These are phyloP conservation scores for Onthophagus sagittarius DNA, from an alignment of 2,888 invertebrate species.

Conservation along the genomic window DNA sequence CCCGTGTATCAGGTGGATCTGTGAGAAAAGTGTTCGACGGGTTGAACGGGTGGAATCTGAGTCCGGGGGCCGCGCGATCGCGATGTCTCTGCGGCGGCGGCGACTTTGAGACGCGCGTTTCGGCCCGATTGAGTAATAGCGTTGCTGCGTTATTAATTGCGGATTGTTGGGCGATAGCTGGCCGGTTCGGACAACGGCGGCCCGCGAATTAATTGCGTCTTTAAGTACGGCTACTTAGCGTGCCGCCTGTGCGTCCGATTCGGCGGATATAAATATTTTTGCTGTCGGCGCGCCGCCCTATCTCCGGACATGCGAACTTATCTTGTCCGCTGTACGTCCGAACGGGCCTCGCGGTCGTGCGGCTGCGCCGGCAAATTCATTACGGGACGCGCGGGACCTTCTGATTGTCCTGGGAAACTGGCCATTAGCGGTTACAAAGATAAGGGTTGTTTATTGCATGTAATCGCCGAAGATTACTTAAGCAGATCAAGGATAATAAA, in stretches of 20 bases:
- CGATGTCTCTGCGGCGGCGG: conserved; percentile 4
- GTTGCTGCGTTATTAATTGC: conserved; percentile 6
- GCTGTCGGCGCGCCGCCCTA: conserved; percentile 5
- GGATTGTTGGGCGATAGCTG: conserved; percentile 5
- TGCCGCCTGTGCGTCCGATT: conserved; percentile 12
- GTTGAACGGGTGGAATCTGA: background rate
- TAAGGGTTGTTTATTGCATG: background rate
- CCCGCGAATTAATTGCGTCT: conserved; percentile 12
- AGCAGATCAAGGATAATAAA: background rate
- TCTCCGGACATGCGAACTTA: conserved; percentile 14
- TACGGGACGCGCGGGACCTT: background rate
- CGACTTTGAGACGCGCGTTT: conserved; percentile 7
- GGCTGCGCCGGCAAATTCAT: background rate
- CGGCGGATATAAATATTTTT: conserved; percentile 14
- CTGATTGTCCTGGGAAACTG: background rate
- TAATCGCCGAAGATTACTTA: background rate
- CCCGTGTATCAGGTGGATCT: conserved; percentile 8
- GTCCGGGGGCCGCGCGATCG: background rate
- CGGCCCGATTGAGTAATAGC: conserved; percentile 8
- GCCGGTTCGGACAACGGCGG: conserved; percentile 4
- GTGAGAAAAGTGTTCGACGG: conserved; percentile 3
- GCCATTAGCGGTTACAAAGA: background rate
- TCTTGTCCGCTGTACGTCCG: conserved; percentile 3
- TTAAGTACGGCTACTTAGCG: conserved; percentile 15
- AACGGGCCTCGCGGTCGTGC: background rate